A percentile compares a stretch with the other conserved stretches of the same genome.
These are phyloP conservation scores for Enoplosus armatus DNA, from an alignment of 2,797 vertebrate species.

Conservation along the genomic window DNA sequence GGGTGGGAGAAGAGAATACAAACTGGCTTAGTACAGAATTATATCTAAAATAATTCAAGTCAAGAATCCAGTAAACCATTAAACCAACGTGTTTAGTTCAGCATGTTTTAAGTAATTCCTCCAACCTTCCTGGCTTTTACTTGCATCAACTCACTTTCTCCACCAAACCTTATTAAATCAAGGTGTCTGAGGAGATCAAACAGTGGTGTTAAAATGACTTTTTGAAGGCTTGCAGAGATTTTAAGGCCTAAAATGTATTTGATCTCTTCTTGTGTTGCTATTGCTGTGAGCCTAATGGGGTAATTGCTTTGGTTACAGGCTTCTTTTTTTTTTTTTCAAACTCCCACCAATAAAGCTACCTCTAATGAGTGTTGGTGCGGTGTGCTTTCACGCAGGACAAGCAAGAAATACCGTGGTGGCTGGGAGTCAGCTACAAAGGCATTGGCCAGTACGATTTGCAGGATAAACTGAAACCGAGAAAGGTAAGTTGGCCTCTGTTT, in stretches of 20 bases:
- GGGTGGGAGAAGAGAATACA: conserved; percentile 4
- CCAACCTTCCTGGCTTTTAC: conserved; percentile 24
- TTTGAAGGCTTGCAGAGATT: conserved; percentile 50
- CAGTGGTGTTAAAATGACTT: conserved; percentile 49
- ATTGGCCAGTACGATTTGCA: conserved; percentile 97
- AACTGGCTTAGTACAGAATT: conserved; percentile 3
- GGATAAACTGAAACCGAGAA: conserved; percentile 97
- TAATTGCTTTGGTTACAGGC: conserved; percentile 67
- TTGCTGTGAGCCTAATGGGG: conserved; percentile 65
- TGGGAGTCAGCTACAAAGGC: conserved; percentile 98
- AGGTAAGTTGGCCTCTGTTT: conserved; percentile 84
- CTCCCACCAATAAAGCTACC: conserved; percentile 58
- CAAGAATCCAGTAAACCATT: not conserved
- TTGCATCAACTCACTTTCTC: conserved; percentile 42
- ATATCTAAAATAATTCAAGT: not conserved
- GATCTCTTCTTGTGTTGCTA: conserved; percentile 72
- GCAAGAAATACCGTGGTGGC: conserved; percentile 98
- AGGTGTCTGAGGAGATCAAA: conserved; percentile 78
- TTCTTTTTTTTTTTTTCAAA: conserved; percentile 39
- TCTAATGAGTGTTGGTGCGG: conserved; percentile 62
- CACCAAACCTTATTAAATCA: conserved; percentile 61
- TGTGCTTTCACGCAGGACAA: conserved; percentile 91
- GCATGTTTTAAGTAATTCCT: conserved; percentile 34
- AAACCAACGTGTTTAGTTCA: conserved; percentile 19
- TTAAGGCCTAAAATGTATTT: conserved; percentile 64